Conservation (phyloP, 2,113 vertebrate species). For the Megaleporinus macrocephalus region DNA sequence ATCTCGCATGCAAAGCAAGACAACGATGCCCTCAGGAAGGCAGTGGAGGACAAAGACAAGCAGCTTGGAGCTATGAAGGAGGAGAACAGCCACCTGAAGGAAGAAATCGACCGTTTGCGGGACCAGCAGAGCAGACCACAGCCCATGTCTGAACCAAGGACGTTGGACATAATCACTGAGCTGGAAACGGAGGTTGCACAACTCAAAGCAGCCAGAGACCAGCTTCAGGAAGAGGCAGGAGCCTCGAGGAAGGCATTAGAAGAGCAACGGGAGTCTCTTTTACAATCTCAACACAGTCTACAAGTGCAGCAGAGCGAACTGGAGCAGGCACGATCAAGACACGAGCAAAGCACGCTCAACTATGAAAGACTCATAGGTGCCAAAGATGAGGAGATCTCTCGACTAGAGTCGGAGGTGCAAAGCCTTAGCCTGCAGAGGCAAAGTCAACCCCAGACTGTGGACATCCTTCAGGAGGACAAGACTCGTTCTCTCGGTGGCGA, state of each 20-base stretch:
- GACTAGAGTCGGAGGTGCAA: conserved; percentile 82
- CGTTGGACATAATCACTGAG: conserved; percentile 88
- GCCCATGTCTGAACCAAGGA: conserved; percentile 81
- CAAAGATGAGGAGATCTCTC: conserved; percentile 88
- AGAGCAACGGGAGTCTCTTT: conserved; percentile 82
- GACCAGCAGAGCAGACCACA: conserved; percentile 88
- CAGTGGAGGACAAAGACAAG: conserved; percentile 89
- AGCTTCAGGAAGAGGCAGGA: conserved; percentile 84
- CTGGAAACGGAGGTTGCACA: conserved; percentile 90
- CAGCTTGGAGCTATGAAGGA: conserved; percentile 93
- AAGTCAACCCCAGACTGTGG: conserved; percentile 73
- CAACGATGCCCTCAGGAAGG: conserved; percentile 77
- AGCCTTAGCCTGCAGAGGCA: conserved; percentile 77
- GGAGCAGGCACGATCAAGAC: conserved; percentile 83
- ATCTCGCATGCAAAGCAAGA: conserved; percentile 68
- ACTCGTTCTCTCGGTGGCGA: conserved; percentile 86
- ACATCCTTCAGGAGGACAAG: conserved; percentile 91
- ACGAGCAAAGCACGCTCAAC: conserved; percentile 84
- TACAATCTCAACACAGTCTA: conserved; percentile 83
- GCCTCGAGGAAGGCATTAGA: conserved; percentile 79
- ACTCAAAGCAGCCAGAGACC: conserved; percentile 79
- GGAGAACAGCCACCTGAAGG: conserved; percentile 94
- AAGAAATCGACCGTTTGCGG: conserved; percentile 89
- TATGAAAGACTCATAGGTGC: conserved; percentile 85
- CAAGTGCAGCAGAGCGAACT: conserved; percentile 86